A percentile compares a stretch with the other conserved stretches of the same genome.
Conservation (phyloP, 2,888 invertebrate genomes). For the Leptopilina drosophilae region DNA sequence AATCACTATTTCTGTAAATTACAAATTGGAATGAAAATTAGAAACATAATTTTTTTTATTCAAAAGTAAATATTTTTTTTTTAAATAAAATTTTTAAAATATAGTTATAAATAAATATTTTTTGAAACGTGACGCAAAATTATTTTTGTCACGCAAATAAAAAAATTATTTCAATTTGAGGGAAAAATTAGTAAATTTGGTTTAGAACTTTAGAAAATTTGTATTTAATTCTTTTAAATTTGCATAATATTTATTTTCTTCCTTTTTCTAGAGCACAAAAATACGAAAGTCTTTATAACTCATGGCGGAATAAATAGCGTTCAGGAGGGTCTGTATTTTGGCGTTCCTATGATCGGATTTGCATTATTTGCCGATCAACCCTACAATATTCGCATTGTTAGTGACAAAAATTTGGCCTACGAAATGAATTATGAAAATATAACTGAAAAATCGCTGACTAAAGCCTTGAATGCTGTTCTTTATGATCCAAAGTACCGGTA, state of each 20-base stretch:
- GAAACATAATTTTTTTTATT: neutral
- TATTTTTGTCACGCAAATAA: too few relatives aligned
- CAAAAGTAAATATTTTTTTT: too few relatives aligned
- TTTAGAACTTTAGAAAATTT: too few relatives aligned
- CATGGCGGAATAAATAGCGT: conserved; percentile 65
- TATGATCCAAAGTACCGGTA: conserved; percentile 54
- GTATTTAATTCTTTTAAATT: too few relatives aligned
- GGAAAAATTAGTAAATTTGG: neutral
- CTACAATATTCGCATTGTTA: conserved; percentile 62
- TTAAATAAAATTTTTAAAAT: too few relatives aligned
- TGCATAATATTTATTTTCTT: too few relatives aligned
- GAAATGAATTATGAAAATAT: conserved; percentile 57
- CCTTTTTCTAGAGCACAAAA: conserved; percentile 44
- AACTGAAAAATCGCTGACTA: conserved; percentile 57
- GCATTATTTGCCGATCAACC: conserved; percentile 63
- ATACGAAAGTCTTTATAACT: conserved; percentile 69
- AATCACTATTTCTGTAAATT: too few relatives aligned
- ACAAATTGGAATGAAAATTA: too few relatives aligned
- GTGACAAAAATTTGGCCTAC: conserved; percentile 45
- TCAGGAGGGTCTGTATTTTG: conserved; percentile 62
- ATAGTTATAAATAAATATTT: too few relatives aligned
- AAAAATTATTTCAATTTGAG: too few relatives aligned
- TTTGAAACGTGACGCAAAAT: too few relatives aligned
- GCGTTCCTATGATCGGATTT: conserved; percentile 63
- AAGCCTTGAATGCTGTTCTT: conserved; percentile 61